Conservation (phyloP, 2,888 invertebrate species). For the Eilema griseolum region DNA sequence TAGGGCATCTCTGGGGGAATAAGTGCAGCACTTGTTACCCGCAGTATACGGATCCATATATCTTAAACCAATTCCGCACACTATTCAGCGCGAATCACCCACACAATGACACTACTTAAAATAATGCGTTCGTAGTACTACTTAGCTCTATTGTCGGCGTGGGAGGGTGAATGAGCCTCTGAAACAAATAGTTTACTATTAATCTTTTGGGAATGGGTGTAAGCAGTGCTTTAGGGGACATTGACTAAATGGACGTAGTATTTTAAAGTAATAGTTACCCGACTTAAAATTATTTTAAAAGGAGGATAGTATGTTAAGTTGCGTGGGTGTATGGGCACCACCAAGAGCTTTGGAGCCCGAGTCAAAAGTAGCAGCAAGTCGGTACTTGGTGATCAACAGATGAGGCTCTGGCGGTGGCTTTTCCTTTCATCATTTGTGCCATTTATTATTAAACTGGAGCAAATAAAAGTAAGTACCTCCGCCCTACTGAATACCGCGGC, state of each 20-base stretch:
- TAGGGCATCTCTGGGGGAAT: too few relatives aligned
- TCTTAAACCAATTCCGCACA: neutral
- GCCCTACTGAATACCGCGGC: too few relatives aligned
- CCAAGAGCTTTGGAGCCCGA: neutral
- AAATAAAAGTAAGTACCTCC: too few relatives aligned
- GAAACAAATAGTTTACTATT: conserved; percentile 28
- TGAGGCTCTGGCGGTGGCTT: neutral
- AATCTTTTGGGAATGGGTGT: conserved; percentile 35
- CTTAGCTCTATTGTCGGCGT: conserved; percentile 32
- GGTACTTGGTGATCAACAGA: neutral
- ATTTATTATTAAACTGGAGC: too few relatives aligned
- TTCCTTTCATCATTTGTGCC: neutral
- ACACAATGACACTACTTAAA: conserved; percentile 18
- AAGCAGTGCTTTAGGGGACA: conserved; percentile 25
- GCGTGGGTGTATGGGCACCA: neutral
- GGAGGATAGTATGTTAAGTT: conserved; percentile 3
- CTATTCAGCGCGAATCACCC: conserved; percentile 5
- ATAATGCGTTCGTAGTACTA: conserved; percentile 20
- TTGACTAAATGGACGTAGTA: conserved; percentile 20
- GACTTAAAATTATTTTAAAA: neutral
- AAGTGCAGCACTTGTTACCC: too few relatives aligned
- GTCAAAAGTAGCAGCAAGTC: neutral
- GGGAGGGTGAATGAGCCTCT: conserved; percentile 32
- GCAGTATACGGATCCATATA: conserved; percentile 8
- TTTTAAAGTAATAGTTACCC: neutral